Base-by-base conservation (phyloP, 2,888 invertebrate species). In the Aricia artaxerxes region DNA sequence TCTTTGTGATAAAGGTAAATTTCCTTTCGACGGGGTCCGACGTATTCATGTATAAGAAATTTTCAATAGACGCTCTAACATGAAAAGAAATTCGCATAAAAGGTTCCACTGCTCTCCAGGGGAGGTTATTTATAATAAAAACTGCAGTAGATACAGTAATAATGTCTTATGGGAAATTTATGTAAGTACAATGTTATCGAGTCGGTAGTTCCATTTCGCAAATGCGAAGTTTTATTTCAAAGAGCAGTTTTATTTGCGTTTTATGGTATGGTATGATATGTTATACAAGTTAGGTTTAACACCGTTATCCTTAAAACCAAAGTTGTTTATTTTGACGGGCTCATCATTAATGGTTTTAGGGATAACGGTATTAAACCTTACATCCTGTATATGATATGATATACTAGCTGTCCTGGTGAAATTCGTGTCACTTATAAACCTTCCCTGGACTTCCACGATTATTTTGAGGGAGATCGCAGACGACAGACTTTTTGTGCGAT, bases 121-220 rank as follows among this genome's bases (percentile, higher is more conserved):
- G 83, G 80, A 85, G 84, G 87, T 88, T 88, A 88, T 88, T 88
- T 89, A 89, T 89, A 89, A 88, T 73, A 73, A 85, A 86, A 84
- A 82, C 82, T 83, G 84, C 85, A 84, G 85, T 87, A 83, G 82
- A 82, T 80, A 73, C 78, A 61, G 72, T 64, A 31, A 64, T 78
- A 53, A 79, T 78, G 78, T 81, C 81, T 78, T 80, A 72, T 35
- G 73, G 79, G 81, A 44, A 78, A 81, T 80, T 80, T 80, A 81
- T 80, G 78, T 80, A 81, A 79, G 78, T 78, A 64, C 78, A 80
- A 78, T 79, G 73, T 79, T 79, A 81, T 81, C 81, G 81, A 78
- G 79, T 78, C 78, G 80, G 73, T 72, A 86, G 85, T 86, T 85
- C 61, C 76, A 72, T 78, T 76, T 79, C 80, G 80, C 78, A 31